phyloP scores from a whole-genome alignment of 1,140 invertebrate species.

The Druon quercuslanigerum region DNA sequence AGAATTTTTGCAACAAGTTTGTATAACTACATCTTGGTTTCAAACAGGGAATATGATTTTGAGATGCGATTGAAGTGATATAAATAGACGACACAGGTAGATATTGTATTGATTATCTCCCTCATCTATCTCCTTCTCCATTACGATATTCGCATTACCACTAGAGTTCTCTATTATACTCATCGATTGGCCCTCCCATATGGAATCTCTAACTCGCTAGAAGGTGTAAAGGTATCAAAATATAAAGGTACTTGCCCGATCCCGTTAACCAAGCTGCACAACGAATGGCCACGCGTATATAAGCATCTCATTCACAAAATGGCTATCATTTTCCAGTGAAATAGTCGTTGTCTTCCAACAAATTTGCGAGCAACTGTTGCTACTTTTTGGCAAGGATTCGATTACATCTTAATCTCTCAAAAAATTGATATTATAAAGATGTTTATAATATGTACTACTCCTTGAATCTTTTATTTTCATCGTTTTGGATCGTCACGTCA shows the following conservation, averaged over 20 bases:
- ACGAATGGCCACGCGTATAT: not conserved
- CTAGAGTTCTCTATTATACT: conserved; percentile 17
- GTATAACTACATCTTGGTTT: not conserved
- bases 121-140: conserved; percentile 24
- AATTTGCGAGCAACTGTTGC: not conserved
- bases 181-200: not conserved
- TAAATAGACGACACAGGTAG: not conserved
- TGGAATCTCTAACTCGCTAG: conserved; percentile 8
- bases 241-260: conserved; percentile 23
- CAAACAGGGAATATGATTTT: conserved; percentile 8
- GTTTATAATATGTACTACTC: no score
- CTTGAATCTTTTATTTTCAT: no score
- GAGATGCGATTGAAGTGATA: not conserved
- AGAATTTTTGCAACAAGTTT: not conserved
- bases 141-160: conserved; percentile 4
- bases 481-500: no score
- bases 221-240: not conserved
- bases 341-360: not conserved
- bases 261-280: conserved; percentile 10
- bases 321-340: conserved; percentile 1
- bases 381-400: not conserved
- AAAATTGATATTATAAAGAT: no score
- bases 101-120: not conserved
- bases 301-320: not conserved
- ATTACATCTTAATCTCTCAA: not conserved